A percentile compares a stretch with the other conserved stretches of the same genome.
phyloP scores from a whole-genome alignment of 2,113 vertebrate species.

The Tychaedon coryphoeus region DNA sequence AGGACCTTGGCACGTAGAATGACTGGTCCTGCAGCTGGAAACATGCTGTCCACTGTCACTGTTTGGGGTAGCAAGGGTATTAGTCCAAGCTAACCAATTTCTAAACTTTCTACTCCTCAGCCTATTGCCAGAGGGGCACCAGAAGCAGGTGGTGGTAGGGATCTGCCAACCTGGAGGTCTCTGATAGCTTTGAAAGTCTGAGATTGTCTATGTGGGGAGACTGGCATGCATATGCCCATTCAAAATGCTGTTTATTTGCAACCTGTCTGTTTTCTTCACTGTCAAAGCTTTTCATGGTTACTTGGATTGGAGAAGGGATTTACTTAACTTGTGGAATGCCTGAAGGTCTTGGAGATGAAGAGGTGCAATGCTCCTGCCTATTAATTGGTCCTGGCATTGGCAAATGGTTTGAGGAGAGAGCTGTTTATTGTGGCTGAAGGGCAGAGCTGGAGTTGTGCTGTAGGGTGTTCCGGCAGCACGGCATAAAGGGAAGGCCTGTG shows the following conservation, averaged over 20 bases:
- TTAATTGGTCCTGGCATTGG: not conserved
- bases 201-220: not conserved
- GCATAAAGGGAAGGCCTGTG: not conserved
- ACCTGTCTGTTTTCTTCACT: not conserved
- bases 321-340: not conserved
- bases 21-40: not conserved
- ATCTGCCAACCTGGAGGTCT: not conserved
- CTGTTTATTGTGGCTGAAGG: not conserved
- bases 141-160: not conserved
- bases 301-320: not conserved
- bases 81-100: not conserved
- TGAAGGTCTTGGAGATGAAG: not conserved
- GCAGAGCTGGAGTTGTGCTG: not conserved
- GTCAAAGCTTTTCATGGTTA: not conserved
- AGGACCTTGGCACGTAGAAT: not conserved
- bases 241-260: not conserved
- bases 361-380: not conserved
- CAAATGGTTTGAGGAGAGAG: not conserved
- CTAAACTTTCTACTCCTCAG: not conserved
- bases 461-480: rapidly evolving
- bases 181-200: not conserved
- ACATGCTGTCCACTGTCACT: not conserved
- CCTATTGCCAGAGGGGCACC: not conserved
- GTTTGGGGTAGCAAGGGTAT: not conserved
- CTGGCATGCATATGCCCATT: not conserved